phyloP scores from a whole-genome alignment of 35 echinoderm and acorn worm genomes.

The Holothuria glaberrima region DNA sequence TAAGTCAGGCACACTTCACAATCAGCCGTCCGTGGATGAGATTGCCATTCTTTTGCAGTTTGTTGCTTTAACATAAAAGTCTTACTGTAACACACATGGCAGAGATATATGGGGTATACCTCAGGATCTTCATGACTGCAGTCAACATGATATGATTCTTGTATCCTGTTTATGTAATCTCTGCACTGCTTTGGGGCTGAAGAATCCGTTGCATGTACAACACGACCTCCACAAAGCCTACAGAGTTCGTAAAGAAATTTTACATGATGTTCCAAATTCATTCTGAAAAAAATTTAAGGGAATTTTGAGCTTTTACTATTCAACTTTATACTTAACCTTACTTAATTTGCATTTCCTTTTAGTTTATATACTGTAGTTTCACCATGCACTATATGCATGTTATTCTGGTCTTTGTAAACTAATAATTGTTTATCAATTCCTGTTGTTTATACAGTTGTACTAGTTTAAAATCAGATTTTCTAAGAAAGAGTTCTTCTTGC shows the following conservation, averaged over 20 bases:
- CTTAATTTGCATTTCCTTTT: neutral
- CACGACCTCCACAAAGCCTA: constrained; percentile 6
- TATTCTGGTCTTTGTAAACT: too few species aligned
- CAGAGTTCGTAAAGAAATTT: neutral
- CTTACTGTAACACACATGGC: constrained; percentile 7
- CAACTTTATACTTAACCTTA: neutral
- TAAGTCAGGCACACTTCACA: neutral
- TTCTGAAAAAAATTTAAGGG: neutral
- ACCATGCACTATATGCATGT: too few species aligned
- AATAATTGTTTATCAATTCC: too few species aligned
- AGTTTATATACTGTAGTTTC: neutral
- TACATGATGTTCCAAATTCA: constrained; percentile 22
- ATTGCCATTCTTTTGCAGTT: neutral
- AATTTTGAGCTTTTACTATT: neutral
- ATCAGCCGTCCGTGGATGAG: neutral
- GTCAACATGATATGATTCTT: neutral
- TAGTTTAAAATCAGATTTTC: too few species aligned
- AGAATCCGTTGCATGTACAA: neutral
- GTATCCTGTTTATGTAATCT: neutral
- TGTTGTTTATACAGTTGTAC: too few species aligned
- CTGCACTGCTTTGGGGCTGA: neutral
- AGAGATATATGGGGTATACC: constrained; percentile 8
- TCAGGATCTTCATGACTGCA: neutral
- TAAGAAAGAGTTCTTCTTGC: too few species aligned
- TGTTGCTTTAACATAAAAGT: constrained; percentile 4